Percentiles rank a stretch among this genome's conserved stretches.
Evolutionary conservation across 2,888 invertebrate genomes (phyloP).

Genomic region (Papilio elwesi): DNA sequence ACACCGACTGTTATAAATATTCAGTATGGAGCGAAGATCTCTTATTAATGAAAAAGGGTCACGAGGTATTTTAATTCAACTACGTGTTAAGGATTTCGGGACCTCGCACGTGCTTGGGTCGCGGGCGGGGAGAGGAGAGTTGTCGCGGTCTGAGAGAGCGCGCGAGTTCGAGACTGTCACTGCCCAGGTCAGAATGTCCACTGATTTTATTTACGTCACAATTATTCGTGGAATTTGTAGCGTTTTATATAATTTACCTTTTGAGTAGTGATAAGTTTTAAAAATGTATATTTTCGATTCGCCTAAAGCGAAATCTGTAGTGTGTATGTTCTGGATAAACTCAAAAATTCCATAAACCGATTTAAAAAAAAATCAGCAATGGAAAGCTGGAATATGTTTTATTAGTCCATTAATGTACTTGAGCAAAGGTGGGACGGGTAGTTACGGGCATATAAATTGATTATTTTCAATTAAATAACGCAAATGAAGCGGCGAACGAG

Average conservation of each 20-base stretch:
- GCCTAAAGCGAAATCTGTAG: no score
- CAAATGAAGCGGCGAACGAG: no score
- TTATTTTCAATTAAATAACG: no score
- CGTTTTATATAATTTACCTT: neutral
- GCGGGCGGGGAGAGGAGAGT: conserved; percentile 39
- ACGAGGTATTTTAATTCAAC: conserved; percentile 84
- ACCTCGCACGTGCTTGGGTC: conserved; percentile 57
- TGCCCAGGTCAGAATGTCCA: neutral
- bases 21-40: conserved; percentile 81
- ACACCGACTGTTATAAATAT: conserved; percentile 72
- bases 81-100: conserved; percentile 81
- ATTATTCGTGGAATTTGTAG: conserved; percentile 16
- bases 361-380: no score
- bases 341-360: no score
- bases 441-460: no score
- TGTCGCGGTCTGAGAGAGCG: conserved; percentile 11
- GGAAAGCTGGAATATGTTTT: no score
- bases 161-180: conserved; percentile 10
- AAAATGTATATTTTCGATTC: no score
- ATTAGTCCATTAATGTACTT: no score
- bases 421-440: no score
- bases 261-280: no score
- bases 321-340: no score
- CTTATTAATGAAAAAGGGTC: conserved; percentile 85
- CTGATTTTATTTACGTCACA: conserved; percentile 25